Conservation (phyloP, 1,140 invertebrate genomes). For the Lepidostoma basale region DNA sequence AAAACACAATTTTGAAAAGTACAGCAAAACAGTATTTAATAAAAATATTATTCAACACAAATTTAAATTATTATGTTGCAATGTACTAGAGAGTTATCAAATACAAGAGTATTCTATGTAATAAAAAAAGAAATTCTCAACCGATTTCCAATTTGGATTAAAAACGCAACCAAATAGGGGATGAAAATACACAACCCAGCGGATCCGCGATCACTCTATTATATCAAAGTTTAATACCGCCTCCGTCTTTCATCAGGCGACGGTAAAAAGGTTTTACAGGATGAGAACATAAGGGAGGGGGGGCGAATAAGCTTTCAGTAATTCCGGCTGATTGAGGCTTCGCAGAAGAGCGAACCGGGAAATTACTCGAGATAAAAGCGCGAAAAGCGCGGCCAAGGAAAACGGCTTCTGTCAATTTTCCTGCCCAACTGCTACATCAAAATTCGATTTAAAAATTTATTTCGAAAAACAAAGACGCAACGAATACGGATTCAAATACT, state of each 20-base stretch:
- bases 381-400: not conserved
- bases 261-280: slow-evolving; percentile 25
- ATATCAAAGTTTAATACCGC: slow-evolving; percentile 19
- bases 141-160: not conserved
- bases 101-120: too few species aligned
- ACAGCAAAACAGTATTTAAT: too few species aligned
- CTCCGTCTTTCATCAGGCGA: slow-evolving; percentile 35
- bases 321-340: slow-evolving; percentile 42
- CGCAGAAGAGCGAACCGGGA: slow-evolving; percentile 13
- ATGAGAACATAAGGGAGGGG: slow-evolving; percentile 9
- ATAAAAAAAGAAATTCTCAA: not conserved
- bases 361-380: slow-evolving; percentile 34
- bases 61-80: too few species aligned
- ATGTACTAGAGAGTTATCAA: too few species aligned
- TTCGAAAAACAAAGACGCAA: not conserved
- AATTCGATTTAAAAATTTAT: slow-evolving; percentile 1
- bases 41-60: too few species aligned
- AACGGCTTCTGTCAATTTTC: slow-evolving; percentile 1
- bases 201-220: slow-evolving; percentile 9
- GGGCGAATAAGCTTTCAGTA: slow-evolving; percentile 30
- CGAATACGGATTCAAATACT: too few species aligned
- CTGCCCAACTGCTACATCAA: not conserved
- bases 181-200: not conserved
- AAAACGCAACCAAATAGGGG: not conserved
- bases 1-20: too few species aligned